Base-by-base conservation (phyloP, 2,888 invertebrate genomes). In the Polyommatus iphigenia region DNA sequence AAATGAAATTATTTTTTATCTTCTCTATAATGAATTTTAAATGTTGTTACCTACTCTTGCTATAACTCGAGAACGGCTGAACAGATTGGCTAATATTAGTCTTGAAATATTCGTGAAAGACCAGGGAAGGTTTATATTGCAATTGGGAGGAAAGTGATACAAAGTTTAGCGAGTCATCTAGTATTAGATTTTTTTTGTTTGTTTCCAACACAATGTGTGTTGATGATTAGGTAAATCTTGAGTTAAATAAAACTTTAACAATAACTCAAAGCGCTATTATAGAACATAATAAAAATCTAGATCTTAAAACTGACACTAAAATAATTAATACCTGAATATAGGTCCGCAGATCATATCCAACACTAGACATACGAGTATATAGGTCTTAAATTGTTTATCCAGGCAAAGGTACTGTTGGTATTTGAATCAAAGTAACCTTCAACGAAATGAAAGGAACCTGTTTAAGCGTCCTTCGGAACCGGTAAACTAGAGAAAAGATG, bases 401-500 rank as follows among this genome's bases (percentile, higher is more conserved):
- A 67, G 67, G 67, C 67, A 67, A 67, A 67, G 24, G 67, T 67
- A 6, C 29, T 15, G 67, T 67, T 67, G 67, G 80, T 81, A 81
- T 80, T 81, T 80, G 82, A 80, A 81, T 82, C 79, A 81, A 79
- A 79, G 83, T 71, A 72, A 73, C 59, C 72, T 73, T 59, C 57
- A 57, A 72, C 24, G 29, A 54, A 54, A 54, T 13, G 72, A 57
- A 72, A 15, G 72, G 59, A 88, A 88, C 88, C 86, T 81, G 89
- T 88, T 88, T 81, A 78, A 83, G 82, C 82, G 82, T 88, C 84
- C 84, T 85, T 86, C 83, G 81, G 62, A 82, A 88, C 88, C 87
- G 86, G 88, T 87, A 87, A 83, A 82, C 85, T 89, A 90, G 88
- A 87, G 81, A 83, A 88, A 85, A 85, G 81, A 82, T 85, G 85